These are phyloP conservation scores for Antennarius maculatus DNA, from an alignment of 2,797 vertebrate genomes.

Conservation along the genomic window DNA sequence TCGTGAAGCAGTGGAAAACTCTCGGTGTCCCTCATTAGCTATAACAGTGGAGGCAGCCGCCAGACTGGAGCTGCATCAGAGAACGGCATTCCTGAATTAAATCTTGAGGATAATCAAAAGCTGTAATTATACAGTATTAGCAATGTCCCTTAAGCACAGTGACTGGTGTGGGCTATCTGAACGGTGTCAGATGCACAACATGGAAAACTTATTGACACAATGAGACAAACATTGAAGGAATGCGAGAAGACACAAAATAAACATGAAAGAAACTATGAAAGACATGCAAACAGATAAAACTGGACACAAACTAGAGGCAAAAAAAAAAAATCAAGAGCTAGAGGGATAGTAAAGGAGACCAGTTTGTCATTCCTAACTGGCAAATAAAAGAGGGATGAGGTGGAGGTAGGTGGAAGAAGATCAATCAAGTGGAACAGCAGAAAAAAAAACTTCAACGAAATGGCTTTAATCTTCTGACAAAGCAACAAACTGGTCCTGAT, in stretches of 20 bases:
- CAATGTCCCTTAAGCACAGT: slow-evolving; percentile 56
- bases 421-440: slow-evolving; percentile 75
- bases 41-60: slow-evolving; percentile 43
- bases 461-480: slow-evolving; percentile 79
- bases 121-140: slow-evolving; percentile 65
- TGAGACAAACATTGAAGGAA: neutral
- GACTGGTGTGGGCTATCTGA: slow-evolving; percentile 26
- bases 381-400: slow-evolving; percentile 38
- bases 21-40: slow-evolving; percentile 64
- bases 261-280: slow-evolving; percentile 22
- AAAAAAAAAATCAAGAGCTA: slow-evolving; percentile 26
- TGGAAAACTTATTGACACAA: slow-evolving; percentile 13
- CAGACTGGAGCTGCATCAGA: slow-evolving; percentile 38
- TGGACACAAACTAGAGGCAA: slow-evolving; percentile 30
- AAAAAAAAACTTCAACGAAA: slow-evolving; percentile 77
- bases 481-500: slow-evolving; percentile 77
- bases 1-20: slow-evolving; percentile 46
- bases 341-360: slow-evolving; percentile 21
- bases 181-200: slow-evolving; percentile 28
- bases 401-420: slow-evolving; percentile 51
- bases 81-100: slow-evolving; percentile 55
- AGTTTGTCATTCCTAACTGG: slow-evolving; percentile 41
- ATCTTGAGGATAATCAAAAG: slow-evolving; percentile 71
- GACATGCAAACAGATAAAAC: slow-evolving; percentile 39
- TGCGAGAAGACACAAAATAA: slow-evolving; percentile 14